A percentile compares a stretch with the other conserved stretches of the same genome.
phyloP scores from a whole-genome alignment of 2,113 vertebrate genomes.

The Mohoua ochrocephala region DNA sequence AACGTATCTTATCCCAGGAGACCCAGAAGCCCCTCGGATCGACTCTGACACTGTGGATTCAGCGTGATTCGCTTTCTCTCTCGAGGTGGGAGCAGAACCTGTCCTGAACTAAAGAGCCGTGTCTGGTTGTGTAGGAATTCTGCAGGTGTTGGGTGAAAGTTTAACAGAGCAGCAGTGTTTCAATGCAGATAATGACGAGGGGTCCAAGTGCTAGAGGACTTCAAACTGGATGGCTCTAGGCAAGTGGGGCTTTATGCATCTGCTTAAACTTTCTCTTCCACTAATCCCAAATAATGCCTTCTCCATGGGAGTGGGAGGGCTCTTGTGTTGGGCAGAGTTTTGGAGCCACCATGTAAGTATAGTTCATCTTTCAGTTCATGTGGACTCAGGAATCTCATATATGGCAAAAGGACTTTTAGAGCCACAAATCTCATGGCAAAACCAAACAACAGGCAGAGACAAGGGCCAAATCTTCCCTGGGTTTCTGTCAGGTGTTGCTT shows the following conservation, averaged over 20 bases:
- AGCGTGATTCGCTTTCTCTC: rapidly evolving
- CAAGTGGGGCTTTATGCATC: background rate
- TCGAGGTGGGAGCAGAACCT: background rate
- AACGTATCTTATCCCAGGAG: background rate
- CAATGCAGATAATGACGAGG: background rate
- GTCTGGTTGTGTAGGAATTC: too few relatives aligned
- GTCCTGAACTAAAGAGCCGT: background rate
- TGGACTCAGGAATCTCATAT: background rate
- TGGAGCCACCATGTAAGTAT: background rate
- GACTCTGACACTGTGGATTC: background rate
- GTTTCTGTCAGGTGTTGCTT: background rate
- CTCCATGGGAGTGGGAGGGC: background rate
- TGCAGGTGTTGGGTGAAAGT: background rate
- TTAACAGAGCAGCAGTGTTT: background rate
- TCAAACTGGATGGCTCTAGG: background rate
- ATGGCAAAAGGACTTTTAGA: background rate
- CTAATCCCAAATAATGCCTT: background rate
- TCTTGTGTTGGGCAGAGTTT: background rate
- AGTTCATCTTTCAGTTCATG: background rate
- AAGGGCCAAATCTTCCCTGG: background rate
- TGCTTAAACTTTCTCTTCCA: background rate
- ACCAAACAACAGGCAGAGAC: background rate
- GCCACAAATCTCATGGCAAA: background rate
- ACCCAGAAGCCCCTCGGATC: rapidly evolving
- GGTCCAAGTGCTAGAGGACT: background rate